Evolutionary conservation across 2,888 invertebrate genomes (phyloP).

Genomic region (Drosophila cognata): DNA sequence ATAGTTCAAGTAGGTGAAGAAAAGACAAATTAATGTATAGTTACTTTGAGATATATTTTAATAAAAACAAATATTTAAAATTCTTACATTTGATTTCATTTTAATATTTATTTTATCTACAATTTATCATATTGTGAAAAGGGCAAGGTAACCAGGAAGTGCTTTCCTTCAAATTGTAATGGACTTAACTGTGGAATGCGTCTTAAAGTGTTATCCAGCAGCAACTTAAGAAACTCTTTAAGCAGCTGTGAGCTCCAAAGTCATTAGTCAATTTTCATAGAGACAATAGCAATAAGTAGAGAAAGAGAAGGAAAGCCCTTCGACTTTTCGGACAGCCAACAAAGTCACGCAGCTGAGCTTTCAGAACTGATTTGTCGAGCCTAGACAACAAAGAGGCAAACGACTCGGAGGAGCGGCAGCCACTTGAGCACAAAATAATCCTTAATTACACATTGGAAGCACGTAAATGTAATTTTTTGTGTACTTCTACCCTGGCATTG

Average conservation of each 20-base stretch:
- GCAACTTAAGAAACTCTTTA: slow-evolving; percentile 52
- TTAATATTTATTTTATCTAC: not conserved
- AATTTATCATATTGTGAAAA: not conserved
- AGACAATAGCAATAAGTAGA: slow-evolving; percentile 49
- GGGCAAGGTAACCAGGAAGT: not conserved
- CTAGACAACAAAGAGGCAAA: slow-evolving; percentile 63
- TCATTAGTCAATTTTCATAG: slow-evolving; percentile 76
- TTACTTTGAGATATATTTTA: slow-evolving; percentile 2
- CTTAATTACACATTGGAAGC: slow-evolving; percentile 80
- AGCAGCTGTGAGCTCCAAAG: slow-evolving; percentile 51
- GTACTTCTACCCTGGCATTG: slow-evolving; percentile 57
- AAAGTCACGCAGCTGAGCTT: slow-evolving; percentile 77
- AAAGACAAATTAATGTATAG: slow-evolving; percentile 15
- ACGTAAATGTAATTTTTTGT: slow-evolving; percentile 81
- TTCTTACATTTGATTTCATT: not conserved
- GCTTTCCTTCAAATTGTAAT: slow-evolving; percentile 13
- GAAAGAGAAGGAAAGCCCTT: slow-evolving; percentile 30
- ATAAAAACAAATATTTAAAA: not conserved
- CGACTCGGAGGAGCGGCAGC: slow-evolving; percentile 21
- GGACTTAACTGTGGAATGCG: slow-evolving; percentile 12
- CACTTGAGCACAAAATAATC: slow-evolving; percentile 80
- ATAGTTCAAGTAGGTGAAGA: slow-evolving; percentile 32
- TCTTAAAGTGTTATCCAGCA: slow-evolving; percentile 30
- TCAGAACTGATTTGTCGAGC: slow-evolving; percentile 74
- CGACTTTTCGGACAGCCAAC: slow-evolving; percentile 32